Evolutionary conservation across 2,113 vertebrate species (phyloP).

Genomic region (Chamaetylas fuelleborni): DNA sequence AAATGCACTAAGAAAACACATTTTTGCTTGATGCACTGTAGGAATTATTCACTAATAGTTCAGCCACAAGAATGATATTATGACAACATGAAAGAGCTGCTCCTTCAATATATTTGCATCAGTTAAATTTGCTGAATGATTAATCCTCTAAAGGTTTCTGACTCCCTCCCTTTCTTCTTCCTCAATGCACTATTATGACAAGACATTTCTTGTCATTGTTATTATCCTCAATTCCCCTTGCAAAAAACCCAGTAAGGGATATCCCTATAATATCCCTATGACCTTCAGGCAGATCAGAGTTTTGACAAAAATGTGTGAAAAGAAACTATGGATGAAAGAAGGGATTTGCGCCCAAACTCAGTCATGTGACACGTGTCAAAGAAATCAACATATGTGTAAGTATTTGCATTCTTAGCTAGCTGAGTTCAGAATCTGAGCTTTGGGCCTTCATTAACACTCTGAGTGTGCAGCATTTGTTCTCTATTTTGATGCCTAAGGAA

Average conservation of each 20-base stretch:
- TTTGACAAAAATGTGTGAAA: neutral
- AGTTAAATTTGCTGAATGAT: slow-evolving; percentile 18
- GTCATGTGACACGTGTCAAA: neutral
- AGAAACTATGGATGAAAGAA: neutral
- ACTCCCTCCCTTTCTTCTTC: neutral
- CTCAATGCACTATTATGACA: neutral
- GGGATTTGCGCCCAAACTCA: neutral
- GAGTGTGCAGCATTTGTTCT: neutral
- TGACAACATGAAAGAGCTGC: neutral
- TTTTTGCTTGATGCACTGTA: neutral
- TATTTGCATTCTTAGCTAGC: neutral
- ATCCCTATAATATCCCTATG: neutral
- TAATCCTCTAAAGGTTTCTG: slow-evolving; percentile 17
- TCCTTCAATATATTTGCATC: neutral
- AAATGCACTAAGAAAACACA: neutral
- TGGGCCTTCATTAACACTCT: neutral
- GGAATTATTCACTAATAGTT: neutral
- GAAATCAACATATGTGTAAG: neutral
- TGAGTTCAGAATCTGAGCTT: neutral
- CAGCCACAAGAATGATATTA: neutral
- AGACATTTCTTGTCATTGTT: neutral
- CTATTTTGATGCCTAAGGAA: slow-evolving; percentile 14
- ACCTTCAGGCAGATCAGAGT: neutral
- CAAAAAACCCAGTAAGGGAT: neutral
- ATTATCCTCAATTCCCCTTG: neutral